These are phyloP conservation scores for Paelopatides confundens DNA, from an alignment of 53 echinoderm and acorn worm genomes.

Conservation along the genomic window DNA sequence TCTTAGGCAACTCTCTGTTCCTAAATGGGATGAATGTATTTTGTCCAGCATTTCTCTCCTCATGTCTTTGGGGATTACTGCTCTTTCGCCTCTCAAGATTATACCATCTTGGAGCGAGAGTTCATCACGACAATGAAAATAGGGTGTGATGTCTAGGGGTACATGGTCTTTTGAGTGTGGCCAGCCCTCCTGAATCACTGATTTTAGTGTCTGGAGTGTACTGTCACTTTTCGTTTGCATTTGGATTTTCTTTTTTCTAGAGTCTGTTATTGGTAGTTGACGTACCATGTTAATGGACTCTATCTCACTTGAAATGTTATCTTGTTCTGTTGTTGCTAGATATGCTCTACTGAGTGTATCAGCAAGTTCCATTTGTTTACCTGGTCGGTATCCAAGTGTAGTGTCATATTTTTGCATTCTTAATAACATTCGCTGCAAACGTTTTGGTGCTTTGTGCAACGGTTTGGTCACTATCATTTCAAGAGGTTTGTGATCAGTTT, in stretches of 20 bases:
- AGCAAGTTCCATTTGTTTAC: neutral
- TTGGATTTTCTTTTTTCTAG: neutral
- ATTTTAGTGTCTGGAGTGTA: constrained; percentile 11
- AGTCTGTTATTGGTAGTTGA: constrained; percentile 37
- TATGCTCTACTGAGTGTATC: neutral
- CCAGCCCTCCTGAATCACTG: constrained; percentile 39
- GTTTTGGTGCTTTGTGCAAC: neutral
- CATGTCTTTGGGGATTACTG: constrained; percentile 26
- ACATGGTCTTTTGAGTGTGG: constrained; percentile 39
- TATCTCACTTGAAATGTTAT: neutral
- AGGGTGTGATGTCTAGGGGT: constrained; percentile 11
- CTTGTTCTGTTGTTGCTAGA: too few species aligned
- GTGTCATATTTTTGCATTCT: neutral
- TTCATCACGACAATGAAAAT: too few species aligned
- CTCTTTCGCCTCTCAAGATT: constrained; percentile 55
- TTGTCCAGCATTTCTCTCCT: constrained; percentile 56
- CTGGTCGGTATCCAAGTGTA: neutral
- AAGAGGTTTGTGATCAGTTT: constrained; percentile 47
- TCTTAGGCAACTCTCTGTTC: constrained; percentile 47
- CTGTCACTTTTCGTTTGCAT: neutral
- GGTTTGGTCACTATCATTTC: neutral
- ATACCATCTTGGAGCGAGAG: constrained; percentile 51
- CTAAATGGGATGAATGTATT: too few species aligned
- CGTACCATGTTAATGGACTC: constrained; percentile 32
- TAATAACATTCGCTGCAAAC: neutral